Evolutionary conservation across 2,888 invertebrate species (phyloP), one percentile per base, ranked within the genome.

Genomic region (Sussaba pulchella): DNA sequence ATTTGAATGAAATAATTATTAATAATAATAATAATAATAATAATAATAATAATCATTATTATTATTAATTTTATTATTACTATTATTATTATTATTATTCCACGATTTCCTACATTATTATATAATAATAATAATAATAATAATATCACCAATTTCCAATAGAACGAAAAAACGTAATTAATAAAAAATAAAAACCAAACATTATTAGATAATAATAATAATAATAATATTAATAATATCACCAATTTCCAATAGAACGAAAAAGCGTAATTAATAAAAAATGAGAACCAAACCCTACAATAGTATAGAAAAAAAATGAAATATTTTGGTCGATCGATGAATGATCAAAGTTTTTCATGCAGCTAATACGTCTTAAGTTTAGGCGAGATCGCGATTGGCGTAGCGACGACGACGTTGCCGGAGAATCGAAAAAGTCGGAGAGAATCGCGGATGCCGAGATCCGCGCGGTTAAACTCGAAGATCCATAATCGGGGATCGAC

Each of bases 381-480:
- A 41, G 70, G 24, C 31, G 31, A 70, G 21, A 39, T 8, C 10
- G 43, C 12, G 24, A 1, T 12, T 6, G 43, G n/a, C 24, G 10
- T 5, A 10, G 12, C 12, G 52, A 24, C 52, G 14, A 36, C n/a
- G n/a, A n/a, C n/a, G 19, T 50, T 5, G 26, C 12, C 19, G 45
- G 45, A 52, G 1, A 21, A 54, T 69, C 54, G 64, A 26, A 21
- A 10, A 69, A 69, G 6, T 24, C 19, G 39, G 31, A 31, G 41
- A 1, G 10, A n/a, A 9, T n/a, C 52, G 59, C 82, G 78, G 67
- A 82, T 82, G 81, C 71, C 82, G 81, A 74, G 36, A 59, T n/a
- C 54, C 45, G 54, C 10, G 61, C 59, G 43, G 26, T 31, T 21
- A 9, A 80, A 19, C 5, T 66, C 63, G 21, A 50, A 21, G 54